Conservation (phyloP, 2,888 invertebrate genomes). For the Harmothoe impar region DNA sequence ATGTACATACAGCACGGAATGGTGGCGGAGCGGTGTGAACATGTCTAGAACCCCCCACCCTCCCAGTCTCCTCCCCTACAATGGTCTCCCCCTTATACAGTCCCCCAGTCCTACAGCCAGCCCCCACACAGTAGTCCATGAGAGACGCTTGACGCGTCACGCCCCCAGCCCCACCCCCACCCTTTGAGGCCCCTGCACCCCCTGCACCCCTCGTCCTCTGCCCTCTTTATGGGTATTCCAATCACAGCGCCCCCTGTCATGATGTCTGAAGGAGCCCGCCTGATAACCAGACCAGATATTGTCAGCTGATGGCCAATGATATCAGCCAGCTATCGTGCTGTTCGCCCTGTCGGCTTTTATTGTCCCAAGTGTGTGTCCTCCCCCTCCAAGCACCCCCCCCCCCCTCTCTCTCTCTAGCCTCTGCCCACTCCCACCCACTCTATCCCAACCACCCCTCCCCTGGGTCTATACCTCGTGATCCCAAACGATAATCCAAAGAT, state of each 20-base stretch:
- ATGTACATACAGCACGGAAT: background rate
- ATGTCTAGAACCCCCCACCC: background rate
- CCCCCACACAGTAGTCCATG: background rate
- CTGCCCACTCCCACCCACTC: background rate
- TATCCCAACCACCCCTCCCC: background rate
- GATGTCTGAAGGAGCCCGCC: slow-evolving; percentile 9
- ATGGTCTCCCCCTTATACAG: background rate
- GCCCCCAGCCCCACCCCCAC: background rate
- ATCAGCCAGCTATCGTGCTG: slow-evolving; percentile 19
- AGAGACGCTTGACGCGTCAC: background rate
- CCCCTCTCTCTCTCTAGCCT: slow-evolving; percentile 10
- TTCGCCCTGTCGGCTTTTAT: background rate
- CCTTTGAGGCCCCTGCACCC: background rate
- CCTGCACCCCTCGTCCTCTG: background rate
- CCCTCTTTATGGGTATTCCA: background rate
- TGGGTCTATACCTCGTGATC: background rate
- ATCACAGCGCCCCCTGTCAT: slow-evolving; percentile 37
- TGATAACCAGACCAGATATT: background rate
- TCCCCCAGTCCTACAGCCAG: background rate
- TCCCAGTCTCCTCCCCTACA: background rate
- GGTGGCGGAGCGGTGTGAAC: background rate
- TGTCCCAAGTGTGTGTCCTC: background rate
- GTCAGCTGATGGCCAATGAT: background rate
- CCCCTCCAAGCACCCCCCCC: background rate
- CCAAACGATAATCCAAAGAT: background rate